Conservation (phyloP, 2,797 vertebrate genomes). For the Typhlichthys subterraneus region DNA sequence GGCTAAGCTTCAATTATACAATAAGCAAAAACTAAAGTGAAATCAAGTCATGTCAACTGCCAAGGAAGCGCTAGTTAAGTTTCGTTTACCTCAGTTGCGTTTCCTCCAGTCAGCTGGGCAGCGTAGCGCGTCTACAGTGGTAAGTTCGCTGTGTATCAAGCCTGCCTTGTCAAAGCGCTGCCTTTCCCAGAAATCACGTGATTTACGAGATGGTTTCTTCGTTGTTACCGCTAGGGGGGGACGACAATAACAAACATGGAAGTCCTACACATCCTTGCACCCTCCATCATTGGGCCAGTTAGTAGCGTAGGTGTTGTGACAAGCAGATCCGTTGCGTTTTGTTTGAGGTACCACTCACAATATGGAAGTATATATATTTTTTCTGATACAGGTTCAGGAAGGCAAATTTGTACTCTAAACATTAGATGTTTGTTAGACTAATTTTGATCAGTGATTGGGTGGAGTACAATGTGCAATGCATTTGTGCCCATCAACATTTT, state of each 20-base stretch:
- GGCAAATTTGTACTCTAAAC: no score
- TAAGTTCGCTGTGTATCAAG: neutral
- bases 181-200: slow-evolving; percentile 85
- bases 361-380: no score
- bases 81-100: slow-evolving; percentile 61
- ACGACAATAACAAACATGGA: slow-evolving; percentile 1
- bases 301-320: no score
- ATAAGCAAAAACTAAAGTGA: neutral
- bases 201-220: slow-evolving; percentile 12
- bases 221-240: slow-evolving; percentile 23
- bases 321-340: no score
- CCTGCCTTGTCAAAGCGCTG: slow-evolving; percentile 23
- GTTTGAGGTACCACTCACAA: no score
- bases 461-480: no score
- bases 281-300: no score
- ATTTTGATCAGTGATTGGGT: no score
- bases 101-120: slow-evolving; percentile 28
- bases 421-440: no score
- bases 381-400: no score
- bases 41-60: neutral
- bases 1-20: slow-evolving; percentile 13
- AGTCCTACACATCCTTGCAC: no score
- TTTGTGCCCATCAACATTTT: no score
- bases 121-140: neutral
- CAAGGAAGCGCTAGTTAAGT: slow-evolving; percentile 38